Evolutionary conservation across 2,797 vertebrate genomes (phyloP).

Genomic region (Melanotaenia maccullochi): DNA sequence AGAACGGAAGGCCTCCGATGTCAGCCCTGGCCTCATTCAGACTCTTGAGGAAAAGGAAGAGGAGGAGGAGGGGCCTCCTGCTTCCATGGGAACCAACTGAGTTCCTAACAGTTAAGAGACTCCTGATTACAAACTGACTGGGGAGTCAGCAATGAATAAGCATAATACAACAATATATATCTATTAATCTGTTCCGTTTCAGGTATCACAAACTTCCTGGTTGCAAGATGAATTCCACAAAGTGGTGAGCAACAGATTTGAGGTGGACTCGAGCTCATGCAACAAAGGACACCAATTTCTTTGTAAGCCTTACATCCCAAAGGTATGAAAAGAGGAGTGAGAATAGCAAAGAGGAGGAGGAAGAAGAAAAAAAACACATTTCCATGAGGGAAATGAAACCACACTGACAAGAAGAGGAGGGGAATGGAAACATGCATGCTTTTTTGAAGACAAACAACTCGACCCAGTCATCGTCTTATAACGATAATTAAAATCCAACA

Average conservation of each 20-base stretch:
- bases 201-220: constrained; percentile 79
- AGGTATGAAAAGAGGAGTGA: constrained; percentile 56
- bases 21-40: constrained; percentile 91
- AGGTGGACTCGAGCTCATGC: constrained; percentile 63
- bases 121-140: constrained; percentile 65
- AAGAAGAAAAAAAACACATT: constrained; percentile 49
- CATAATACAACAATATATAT: constrained; percentile 77
- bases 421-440: constrained; percentile 83
- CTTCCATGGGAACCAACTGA: constrained; percentile 80
- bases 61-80: constrained; percentile 68
- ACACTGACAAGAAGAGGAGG: constrained; percentile 54
- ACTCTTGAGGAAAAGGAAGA: constrained; percentile 91
- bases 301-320: constrained; percentile 81
- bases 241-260: constrained; percentile 45
- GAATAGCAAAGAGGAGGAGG: constrained; percentile 44
- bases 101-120: constrained; percentile 61
- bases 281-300: constrained; percentile 74
- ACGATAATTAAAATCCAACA: constrained; percentile 71
- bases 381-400: constrained; percentile 56
- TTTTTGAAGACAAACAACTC: constrained; percentile 76
- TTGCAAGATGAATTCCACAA: constrained; percentile 52
- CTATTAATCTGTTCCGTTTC: constrained; percentile 82
- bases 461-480: constrained; percentile 73
- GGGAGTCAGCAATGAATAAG: constrained; percentile 58
- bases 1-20: constrained; percentile 91